A percentile compares a stretch with the other conserved stretches of the same genome.
Evolutionary conservation across 2,888 invertebrate species (phyloP).

Genomic region (Chirona hameri): DNA sequence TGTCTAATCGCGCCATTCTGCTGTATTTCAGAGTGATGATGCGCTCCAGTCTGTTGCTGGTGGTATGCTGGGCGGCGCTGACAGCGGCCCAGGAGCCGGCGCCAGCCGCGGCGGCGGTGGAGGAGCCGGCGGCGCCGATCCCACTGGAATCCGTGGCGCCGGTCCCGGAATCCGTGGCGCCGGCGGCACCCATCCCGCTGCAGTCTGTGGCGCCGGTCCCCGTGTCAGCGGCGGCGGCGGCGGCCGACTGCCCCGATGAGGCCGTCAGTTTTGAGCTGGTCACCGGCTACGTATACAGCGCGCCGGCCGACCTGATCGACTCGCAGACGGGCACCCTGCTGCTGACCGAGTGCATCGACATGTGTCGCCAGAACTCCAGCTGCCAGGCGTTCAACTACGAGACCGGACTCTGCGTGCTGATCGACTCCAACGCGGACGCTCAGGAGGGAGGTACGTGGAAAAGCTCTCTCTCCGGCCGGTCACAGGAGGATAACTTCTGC

Average conservation of each 20-base stretch:
- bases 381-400: slow-evolving; percentile 93
- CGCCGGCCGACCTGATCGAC: slow-evolving; percentile 81
- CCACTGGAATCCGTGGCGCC: no score
- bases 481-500: no score
- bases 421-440: slow-evolving; percentile 76
- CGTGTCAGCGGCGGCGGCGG: neutral
- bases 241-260: slow-evolving; percentile 74
- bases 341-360: slow-evolving; percentile 89
- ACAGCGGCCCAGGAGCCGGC: slow-evolving; percentile 45
- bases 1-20: neutral
- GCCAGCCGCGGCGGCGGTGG: neutral
- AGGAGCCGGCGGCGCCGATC: no score
- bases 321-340: slow-evolving; percentile 86
- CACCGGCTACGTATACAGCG: slow-evolving; percentile 89
- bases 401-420: slow-evolving; percentile 88
- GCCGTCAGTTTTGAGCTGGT: slow-evolving; percentile 71
- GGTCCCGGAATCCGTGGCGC: neutral
- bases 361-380: slow-evolving; percentile 83
- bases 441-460: slow-evolving; percentile 37
- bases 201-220: no score
- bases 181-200: no score
- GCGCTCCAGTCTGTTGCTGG: neutral
- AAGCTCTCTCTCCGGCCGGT: neutral
- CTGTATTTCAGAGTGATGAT: neutral
- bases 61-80: slow-evolving; percentile 41